Evolutionary conservation across 2,113 vertebrate species (phyloP), one percentile per base, ranked within the genome.

Genomic region (Cygnus atratus): DNA sequence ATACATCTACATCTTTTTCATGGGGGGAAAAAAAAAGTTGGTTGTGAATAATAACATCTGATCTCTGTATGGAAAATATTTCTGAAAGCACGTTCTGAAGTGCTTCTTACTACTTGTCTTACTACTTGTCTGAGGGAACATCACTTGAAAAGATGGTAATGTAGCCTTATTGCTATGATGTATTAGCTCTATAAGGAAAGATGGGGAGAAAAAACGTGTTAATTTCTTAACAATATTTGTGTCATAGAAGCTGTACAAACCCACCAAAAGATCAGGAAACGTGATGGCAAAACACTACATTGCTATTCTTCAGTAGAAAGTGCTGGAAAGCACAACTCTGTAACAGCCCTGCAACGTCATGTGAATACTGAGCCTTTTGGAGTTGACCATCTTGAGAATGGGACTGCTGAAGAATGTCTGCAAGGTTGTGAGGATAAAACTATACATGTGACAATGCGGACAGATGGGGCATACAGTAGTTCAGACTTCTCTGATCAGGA

Each of bases 191-290:
- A 9, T 88, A 75, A 73, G 81, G 21, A 68, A 68, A 91, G 90
- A 71, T 11, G 5, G 6, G n/a, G 46, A 4, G 6, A 9, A 5
- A 7, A 54, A 43, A 81, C 15, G 18, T 29, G 7, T 44, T 58
- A 58, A 80, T 58, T 25, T 79, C 31, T 75, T 88, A 75, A 65
- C 8, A 13, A 9, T 80, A 13, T 93, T 92, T 87, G 28, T 95
- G 28, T 86, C 62, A 35, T 81, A 97, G 97, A 94, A 63, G 39
- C 80, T 59, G 46, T 72, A 54, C 81, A 77, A 87, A 95, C 81
- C 48, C 62, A 48, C 29, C 48, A 63, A 41, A 79, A 83, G 26
- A 22, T 62, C n/a, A 81, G 44, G 57, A 91, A 71, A 21, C 21
- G 62, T 24, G 48, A 81, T 75, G 84, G 43, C 65, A 88, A 74